Base-by-base conservation (phyloP, 2,113 vertebrate genomes). In the Morphnarchus princeps region DNA sequence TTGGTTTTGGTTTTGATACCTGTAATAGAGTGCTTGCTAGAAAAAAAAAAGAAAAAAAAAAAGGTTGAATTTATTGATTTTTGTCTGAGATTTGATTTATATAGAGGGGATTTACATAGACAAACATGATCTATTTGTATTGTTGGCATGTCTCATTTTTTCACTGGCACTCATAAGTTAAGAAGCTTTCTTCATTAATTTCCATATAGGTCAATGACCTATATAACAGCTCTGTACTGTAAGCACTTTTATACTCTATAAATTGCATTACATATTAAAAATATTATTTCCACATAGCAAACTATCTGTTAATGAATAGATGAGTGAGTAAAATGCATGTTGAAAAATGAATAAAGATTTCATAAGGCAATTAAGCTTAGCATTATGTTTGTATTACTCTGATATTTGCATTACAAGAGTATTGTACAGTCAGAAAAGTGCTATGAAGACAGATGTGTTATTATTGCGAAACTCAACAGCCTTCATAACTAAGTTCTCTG, bases 171-270 rank as follows among this genome's bases (percentile, higher is more conserved):
- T 45, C 36, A 54, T 45, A 54, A 49, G 16, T 82, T 93, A 82
- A 81, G 69, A 80, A 26, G 54, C 10, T 65, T 96, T 96, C 89
- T 88, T 93, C 92, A 95, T 97, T 96, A 93, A 94, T 97, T 95
- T 96, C 90, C 71, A 54, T 34, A 28, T 25, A 62, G 95, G 97
- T 96, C 94, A 50, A 32, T 16, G 97, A 97, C 95, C 97, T 90
- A 34, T 69, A 20, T 61, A 80, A 61, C 81, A 87, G 67, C 83
- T 93, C 31, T 88, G 83, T 89, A 14, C 59, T 28, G 24, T 94
- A 93, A 97, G 92, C 96, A 93, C 92, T 97, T 97, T 94, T 89
- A 34, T 29, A 86, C 62, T 89, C 87, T 81, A 94, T 71, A 94
- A 96, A 97, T 90, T 90, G 84, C 74, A 70, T 95, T 93, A 77